Base-by-base conservation (phyloP, 2,888 invertebrate species). In the Andricus curvator region DNA sequence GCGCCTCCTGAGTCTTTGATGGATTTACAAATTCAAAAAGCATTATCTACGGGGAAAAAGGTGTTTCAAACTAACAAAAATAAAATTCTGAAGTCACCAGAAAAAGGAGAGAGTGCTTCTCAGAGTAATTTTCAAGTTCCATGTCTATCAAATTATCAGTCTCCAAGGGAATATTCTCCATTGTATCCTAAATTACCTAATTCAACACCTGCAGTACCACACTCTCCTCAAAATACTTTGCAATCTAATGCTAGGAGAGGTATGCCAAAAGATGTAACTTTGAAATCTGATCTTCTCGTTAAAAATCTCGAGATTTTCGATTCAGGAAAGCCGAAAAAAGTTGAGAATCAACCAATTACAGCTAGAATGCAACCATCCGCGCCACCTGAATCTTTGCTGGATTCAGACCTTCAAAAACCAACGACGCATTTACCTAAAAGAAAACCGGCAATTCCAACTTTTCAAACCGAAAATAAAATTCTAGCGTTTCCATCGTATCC, bases 131-230 rank as follows among this genome's bases (percentile, higher is more conserved):
- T 4, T 62, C 22, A 62, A 11, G 25, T 22, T 62, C 25, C 11
- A 25, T 3, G 11, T 62, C 15, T 25, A 62, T 13, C 25, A 13
- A 22, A 9, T 4, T 22, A 25, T 56, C 20, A 56, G 48, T 1
- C 2, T 48, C 17, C 48, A 60, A 3, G 11, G 11, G 22, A 22
- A 11, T 22, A 11, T 60, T 22, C 22, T 22, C 25, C 48, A 68
- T 68, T 68, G 44, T 68, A 48, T 48, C 68, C 68, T 8, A 29
- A 25, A 44, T 68, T 68, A 48, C 25, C 41, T 22, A 22, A 13
- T 1, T 15, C 68, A 25, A 51, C 4, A 20, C 29, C 15, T 33
- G 1, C 17, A 51, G 48, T 17, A 48, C 22, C 22, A 13, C 9
- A 2, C 11, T 17, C 22, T 48, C 4, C 17, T 51, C 51, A 15